These are phyloP conservation scores for Limanda limanda DNA, from an alignment of 2,113 vertebrate species.

Conservation along the genomic window DNA sequence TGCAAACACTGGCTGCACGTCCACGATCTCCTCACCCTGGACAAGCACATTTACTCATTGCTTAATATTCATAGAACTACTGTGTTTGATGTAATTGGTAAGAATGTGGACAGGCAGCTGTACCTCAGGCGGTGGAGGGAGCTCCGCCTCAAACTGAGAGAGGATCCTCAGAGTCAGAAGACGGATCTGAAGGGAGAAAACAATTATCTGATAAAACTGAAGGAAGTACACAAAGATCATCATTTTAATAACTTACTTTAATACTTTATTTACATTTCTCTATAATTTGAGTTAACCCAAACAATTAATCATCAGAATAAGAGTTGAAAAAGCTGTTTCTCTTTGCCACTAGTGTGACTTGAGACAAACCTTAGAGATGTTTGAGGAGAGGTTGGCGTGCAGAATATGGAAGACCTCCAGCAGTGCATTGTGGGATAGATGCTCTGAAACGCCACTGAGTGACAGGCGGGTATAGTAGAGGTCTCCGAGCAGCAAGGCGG, in stretches of 20 bases:
- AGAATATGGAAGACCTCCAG: constrained; percentile 87
- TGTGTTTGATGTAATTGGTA: neutral
- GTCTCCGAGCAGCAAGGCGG: constrained; percentile 89
- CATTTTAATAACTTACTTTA: no score
- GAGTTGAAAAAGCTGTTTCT: neutral
- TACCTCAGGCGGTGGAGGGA: constrained; percentile 87
- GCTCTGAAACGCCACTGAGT: constrained; percentile 86
- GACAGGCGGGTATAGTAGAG: constrained; percentile 92
- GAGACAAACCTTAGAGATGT: constrained; percentile 87
- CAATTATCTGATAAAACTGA: neutral
- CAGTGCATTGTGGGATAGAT: constrained; percentile 86
- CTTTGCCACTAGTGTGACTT: neutral
- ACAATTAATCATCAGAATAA: neutral
- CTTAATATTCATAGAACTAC: neutral
- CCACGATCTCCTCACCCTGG: constrained; percentile 82
- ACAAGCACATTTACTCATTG: neutral
- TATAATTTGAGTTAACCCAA: neutral
- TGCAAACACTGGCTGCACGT: constrained; percentile 85
- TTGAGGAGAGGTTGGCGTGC: constrained; percentile 90
- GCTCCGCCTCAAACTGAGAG: constrained; percentile 87
- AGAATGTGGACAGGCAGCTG: neutral
- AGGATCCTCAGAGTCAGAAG: constrained; percentile 92
- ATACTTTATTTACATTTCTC: neutral
- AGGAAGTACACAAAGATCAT: neutral
- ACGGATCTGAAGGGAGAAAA: constrained; percentile 84